These are phyloP conservation scores for Microtus obscurus DNA, from an alignment of 2,797 vertebrate species.

Conservation along the genomic window DNA sequence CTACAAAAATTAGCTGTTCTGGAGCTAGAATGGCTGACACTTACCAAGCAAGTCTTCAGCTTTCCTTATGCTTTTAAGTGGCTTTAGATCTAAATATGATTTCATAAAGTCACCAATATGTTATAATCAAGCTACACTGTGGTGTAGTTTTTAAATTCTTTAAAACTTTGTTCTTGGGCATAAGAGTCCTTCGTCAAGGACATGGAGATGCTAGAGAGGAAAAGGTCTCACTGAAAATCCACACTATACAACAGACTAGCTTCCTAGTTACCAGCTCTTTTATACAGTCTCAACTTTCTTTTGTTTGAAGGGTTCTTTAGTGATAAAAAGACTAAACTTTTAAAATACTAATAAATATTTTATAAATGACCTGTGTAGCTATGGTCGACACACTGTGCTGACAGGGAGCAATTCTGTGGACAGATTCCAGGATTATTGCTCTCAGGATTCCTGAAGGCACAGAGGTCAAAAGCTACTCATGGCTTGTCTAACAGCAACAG, in stretches of 20 bases:
- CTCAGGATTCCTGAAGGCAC: neutral
- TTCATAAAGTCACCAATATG: neutral
- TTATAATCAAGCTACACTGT: neutral
- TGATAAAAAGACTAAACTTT: neutral
- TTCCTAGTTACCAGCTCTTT: neutral
- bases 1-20: neutral
- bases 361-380: neutral
- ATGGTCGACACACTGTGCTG: neutral
- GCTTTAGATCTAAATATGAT: slow-evolving; percentile 7
- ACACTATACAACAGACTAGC: neutral
- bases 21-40: neutral
- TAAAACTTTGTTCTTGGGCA: neutral
- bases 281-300: neutral
- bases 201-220: neutral
- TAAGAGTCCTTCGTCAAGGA: neutral
- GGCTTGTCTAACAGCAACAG: neutral
- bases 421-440: neutral
- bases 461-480: neutral
- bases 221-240: neutral
- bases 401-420: neutral
- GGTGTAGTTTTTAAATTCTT: neutral
- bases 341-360: neutral
- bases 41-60: neutral
- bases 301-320: neutral
- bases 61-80: neutral